Percentiles rank a stretch among this genome's conserved stretches.
Evolutionary conservation across 2,888 invertebrate genomes (phyloP).

Genomic region (Xestia c-nigrum): DNA sequence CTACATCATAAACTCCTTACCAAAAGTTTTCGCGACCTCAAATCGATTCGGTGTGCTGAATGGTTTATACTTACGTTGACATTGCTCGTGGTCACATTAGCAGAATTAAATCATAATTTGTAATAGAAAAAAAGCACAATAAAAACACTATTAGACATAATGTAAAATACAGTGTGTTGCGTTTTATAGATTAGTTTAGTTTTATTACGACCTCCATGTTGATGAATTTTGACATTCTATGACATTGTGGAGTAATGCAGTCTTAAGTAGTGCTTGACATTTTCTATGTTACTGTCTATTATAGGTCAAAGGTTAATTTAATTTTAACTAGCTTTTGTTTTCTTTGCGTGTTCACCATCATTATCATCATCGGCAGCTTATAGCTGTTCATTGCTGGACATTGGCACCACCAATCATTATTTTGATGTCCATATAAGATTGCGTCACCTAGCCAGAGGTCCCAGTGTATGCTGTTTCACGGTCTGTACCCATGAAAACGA

Average conservation of each 20-base stretch:
- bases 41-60: slow-evolving; percentile 20
- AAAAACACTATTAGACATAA: slow-evolving; percentile 66
- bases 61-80: slow-evolving; percentile 72
- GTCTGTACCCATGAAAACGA: background rate
- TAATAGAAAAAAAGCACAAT: slow-evolving; percentile 62
- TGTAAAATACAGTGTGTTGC: slow-evolving; percentile 45
- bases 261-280: slow-evolving; percentile 21
- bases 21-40: background rate
- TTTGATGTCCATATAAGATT: background rate
- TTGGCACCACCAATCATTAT: background rate
- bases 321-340: background rate
- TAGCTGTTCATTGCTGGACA: background rate
- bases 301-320: slow-evolving; percentile 26
- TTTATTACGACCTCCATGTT: slow-evolving; percentile 29
- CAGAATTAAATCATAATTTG: slow-evolving; percentile 65
- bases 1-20: no score
- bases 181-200: slow-evolving; percentile 29
- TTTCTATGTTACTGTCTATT: background rate
- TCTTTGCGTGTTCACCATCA: background rate
- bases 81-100: slow-evolving; percentile 76
- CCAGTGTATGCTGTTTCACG: background rate
- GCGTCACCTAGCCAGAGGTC: background rate
- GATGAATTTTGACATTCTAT: slow-evolving; percentile 37
- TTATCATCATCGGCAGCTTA: background rate
- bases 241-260: slow-evolving; percentile 35